Conservation (phyloP, 2,888 invertebrate species). For the Trissolcus japonicus region DNA sequence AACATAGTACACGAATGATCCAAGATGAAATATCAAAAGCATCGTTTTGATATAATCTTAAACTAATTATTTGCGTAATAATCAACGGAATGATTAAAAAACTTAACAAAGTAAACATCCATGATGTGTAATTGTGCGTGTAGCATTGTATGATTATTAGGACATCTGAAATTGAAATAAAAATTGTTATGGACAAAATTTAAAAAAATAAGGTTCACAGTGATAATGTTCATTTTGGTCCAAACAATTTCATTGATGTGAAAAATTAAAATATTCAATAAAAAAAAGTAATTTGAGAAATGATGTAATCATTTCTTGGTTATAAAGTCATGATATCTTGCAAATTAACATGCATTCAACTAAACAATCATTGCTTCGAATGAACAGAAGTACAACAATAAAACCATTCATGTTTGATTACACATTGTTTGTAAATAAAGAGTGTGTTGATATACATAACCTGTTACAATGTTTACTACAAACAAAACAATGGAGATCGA, state of each 20-base stretch:
- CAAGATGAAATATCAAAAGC: conserved; percentile 77
- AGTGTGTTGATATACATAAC: conserved; percentile 70
- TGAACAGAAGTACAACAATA: not conserved
- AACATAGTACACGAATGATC: conserved; percentile 78
- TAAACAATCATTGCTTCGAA: no score
- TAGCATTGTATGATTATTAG: conserved; percentile 80
- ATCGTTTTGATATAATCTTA: conserved; percentile 79
- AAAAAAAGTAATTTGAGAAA: no score
- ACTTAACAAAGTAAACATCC: conserved; percentile 79
- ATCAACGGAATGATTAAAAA: conserved; percentile 79
- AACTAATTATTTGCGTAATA: conserved; percentile 80
- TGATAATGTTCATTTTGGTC: no score
- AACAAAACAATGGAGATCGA: conserved; percentile 79
- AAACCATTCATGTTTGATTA: conserved; percentile 3
- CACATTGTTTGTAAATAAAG: conserved; percentile 36
- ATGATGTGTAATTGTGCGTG: conserved; percentile 78
- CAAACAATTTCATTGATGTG: no score
- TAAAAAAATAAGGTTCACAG: no score
- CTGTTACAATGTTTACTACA: conserved; percentile 80
- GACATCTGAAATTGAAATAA: conserved; percentile 77
- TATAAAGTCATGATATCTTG: no score
- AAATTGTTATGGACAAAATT: no score
- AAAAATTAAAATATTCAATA: no score
- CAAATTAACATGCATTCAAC: no score
- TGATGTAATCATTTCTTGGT: no score